A percentile compares a stretch with the other conserved stretches of the same genome.
These are phyloP conservation scores for Lasaia peninsularis DNA, from an alignment of 1,140 invertebrate species.

Conservation along the genomic window DNA sequence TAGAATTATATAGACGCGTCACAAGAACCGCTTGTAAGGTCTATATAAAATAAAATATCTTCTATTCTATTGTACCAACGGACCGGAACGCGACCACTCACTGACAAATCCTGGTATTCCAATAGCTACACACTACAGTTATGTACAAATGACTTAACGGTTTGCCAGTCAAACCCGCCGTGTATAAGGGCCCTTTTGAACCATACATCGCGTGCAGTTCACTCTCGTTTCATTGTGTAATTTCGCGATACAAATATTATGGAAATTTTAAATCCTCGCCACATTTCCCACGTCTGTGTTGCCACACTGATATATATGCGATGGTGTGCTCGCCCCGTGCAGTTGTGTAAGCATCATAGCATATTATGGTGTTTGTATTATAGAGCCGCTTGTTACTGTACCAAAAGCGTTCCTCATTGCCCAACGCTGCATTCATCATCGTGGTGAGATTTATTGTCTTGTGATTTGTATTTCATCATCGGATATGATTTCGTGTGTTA, in stretches of 20 bases:
- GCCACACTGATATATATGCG: conserved; percentile 54
- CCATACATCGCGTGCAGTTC: conserved; percentile 11
- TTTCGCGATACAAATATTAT: conserved; percentile 66
- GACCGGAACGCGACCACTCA: no score
- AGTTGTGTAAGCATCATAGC: conserved; percentile 44
- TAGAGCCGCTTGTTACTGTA: conserved; percentile 36
- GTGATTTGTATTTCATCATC: conserved; percentile 8
- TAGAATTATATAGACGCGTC: no score
- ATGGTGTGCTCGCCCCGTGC: conserved; percentile 35
- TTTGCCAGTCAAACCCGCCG: not conserved
- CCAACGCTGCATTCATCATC: conserved; percentile 26
- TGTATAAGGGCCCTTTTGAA: not conserved
- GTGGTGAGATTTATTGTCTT: conserved; percentile 15
- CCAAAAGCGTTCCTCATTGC: conserved; percentile 35
- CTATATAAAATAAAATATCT: no score
- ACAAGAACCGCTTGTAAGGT: no score
- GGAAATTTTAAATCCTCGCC: conserved; percentile 59
- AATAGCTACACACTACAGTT: no score
- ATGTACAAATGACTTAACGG: no score
- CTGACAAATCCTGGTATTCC: no score
- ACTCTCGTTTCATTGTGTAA: conserved; percentile 39
- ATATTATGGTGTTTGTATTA: conserved; percentile 52
- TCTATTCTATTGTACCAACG: no score
- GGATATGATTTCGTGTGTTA: not conserved
- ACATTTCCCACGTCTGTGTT: conserved; percentile 58